Conservation (phyloP, 2,888 invertebrate genomes). For the Morpho helenor region DNA sequence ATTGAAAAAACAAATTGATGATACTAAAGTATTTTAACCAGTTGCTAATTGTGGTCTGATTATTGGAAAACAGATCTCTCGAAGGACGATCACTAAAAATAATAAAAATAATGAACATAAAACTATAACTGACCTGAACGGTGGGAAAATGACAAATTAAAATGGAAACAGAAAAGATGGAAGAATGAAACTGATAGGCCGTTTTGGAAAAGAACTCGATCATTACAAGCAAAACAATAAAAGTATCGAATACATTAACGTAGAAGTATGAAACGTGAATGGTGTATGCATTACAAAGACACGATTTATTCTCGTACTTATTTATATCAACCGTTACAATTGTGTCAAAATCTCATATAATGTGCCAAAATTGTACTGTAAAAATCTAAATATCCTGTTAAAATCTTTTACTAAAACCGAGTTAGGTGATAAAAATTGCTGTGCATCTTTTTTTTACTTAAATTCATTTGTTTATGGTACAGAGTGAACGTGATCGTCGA, state of each 20-base stretch:
- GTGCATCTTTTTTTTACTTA: constrained; percentile 64
- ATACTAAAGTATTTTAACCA: constrained; percentile 50
- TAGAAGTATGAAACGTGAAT: constrained; percentile 57
- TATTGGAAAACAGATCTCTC: constrained; percentile 78
- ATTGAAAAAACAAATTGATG: constrained; percentile 60
- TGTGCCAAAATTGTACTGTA: constrained; percentile 52
- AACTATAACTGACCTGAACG: constrained; percentile 46
- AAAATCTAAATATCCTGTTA: constrained; percentile 37
- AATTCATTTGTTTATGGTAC: constrained; percentile 64
- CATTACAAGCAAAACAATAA: constrained; percentile 68
- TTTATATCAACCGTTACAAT: constrained; percentile 26
- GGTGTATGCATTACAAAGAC: constrained; percentile 44
- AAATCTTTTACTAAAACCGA: constrained; percentile 51
- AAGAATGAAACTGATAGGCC: constrained; percentile 76
- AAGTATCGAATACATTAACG: constrained; percentile 57
- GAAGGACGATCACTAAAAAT: constrained; percentile 72
- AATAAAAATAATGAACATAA: constrained; percentile 34
- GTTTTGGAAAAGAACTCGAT: constrained; percentile 77
- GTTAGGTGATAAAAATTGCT: constrained; percentile 59
- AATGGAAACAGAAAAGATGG: constrained; percentile 59
- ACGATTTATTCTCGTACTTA: constrained; percentile 15
- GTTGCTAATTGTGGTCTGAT: constrained; percentile 50
- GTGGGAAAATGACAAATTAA: constrained; percentile 52
- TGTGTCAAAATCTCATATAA: constrained; percentile 49
- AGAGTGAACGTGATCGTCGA: constrained; percentile 68